phyloP scores from a whole-genome alignment of 2,797 vertebrate genomes.

The Coilia nasus region DNA sequence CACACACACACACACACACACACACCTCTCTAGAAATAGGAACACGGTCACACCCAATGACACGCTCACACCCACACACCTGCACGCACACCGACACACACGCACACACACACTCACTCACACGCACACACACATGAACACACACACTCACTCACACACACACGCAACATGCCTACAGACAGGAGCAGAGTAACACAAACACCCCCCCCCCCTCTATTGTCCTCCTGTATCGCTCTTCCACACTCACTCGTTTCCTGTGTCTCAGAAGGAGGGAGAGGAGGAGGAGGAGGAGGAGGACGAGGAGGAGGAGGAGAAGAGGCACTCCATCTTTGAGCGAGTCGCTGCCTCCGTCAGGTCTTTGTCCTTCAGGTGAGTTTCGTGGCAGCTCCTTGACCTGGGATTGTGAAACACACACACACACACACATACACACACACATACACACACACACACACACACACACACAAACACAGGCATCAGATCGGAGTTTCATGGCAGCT shows the following conservation, averaged over 20 bases:
- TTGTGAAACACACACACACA: background rate
- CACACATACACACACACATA: too few species aligned
- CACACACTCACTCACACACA: background rate
- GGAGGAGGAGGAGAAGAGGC: slow-evolving; percentile 57
- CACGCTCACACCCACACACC: slow-evolving; percentile 15
- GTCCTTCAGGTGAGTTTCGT: slow-evolving; percentile 72
- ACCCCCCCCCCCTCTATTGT: too few species aligned
- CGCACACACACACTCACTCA: background rate
- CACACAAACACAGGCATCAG: too few species aligned
- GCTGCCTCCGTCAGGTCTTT: slow-evolving; percentile 73
- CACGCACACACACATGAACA: background rate
- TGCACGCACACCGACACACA: background rate
- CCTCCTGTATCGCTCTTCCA: too few species aligned
- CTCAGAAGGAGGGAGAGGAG: slow-evolving; percentile 50
- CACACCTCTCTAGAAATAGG: too few species aligned
- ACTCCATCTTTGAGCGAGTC: slow-evolving; percentile 72
- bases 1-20: slow-evolving; percentile 11
- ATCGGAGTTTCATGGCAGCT: slow-evolving; percentile 39
- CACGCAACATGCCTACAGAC: background rate
- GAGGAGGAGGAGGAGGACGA: slow-evolving; percentile 60
- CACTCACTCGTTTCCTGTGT: slow-evolving; percentile 29
- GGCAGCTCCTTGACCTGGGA: too few species aligned
- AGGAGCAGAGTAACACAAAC: background rate
- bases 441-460: background rate
- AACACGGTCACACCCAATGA: background rate